phyloP scores from a whole-genome alignment of 2,797 vertebrate genomes.

The Cichlasoma orientale region DNA sequence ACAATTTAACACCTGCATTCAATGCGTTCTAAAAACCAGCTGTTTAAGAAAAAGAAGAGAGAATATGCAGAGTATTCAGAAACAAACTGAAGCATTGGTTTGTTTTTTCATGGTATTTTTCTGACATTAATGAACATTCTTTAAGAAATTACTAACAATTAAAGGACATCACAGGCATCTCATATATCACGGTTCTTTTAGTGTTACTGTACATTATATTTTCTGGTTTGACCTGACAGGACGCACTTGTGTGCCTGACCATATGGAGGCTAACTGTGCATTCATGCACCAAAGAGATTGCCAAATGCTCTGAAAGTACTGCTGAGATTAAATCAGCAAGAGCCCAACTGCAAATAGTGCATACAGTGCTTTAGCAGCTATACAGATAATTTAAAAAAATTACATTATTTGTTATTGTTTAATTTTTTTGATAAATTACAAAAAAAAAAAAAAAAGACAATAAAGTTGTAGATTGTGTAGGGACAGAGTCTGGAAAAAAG shows the following conservation, averaged over 20 bases:
- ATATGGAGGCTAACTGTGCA: constrained; percentile 22
- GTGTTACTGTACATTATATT: neutral
- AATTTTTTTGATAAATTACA: neutral
- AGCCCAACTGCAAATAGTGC: neutral
- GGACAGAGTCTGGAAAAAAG: neutral
- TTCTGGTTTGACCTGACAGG: neutral
- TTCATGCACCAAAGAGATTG: neutral
- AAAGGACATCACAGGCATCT: neutral
- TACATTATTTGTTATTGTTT: neutral
- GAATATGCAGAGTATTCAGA: neutral
- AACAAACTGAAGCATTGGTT: neutral
- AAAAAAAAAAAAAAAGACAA: neutral
- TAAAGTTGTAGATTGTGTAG: neutral
- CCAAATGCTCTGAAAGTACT: neutral
- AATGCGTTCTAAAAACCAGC: neutral
- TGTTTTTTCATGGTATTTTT: neutral
- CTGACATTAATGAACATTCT: neutral
- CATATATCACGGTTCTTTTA: neutral
- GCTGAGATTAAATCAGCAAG: constrained; percentile 1
- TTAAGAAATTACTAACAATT: neutral
- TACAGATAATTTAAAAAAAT: neutral
- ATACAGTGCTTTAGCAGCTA: neutral
- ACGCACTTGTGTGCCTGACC: neutral
- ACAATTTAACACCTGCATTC: neutral
- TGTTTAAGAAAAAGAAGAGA: neutral